phyloP scores from a whole-genome alignment of 2,113 vertebrate genomes.

The Entomyzon cyanotis region DNA sequence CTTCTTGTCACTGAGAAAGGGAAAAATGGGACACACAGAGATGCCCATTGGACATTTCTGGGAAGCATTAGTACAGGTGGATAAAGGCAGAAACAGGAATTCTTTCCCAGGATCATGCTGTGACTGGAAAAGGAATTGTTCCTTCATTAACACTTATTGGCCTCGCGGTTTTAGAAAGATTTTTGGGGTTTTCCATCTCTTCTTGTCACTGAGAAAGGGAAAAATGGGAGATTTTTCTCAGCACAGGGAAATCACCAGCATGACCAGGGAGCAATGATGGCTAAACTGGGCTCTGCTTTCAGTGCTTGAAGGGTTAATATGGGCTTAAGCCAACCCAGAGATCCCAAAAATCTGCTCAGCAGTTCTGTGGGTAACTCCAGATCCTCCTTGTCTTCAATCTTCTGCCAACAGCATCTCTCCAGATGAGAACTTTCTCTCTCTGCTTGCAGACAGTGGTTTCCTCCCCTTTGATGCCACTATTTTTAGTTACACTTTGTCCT shows the following conservation, averaged over 20 bases:
- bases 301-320: neutral
- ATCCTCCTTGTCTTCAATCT: neutral
- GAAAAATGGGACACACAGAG: accelerated
- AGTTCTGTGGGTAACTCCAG: neutral
- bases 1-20: too few species aligned
- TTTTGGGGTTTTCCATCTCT: neutral
- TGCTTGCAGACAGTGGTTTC: neutral
- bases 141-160: accelerated
- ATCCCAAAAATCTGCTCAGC: neutral
- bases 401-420: neutral
- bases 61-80: neutral
- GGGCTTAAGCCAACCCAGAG: neutral
- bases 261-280: neutral
- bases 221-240: neutral
- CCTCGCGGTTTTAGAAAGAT: neutral
- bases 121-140: neutral
- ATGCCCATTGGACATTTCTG: neutral
- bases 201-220: neutral
- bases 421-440: neutral
- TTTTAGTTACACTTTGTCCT: neutral
- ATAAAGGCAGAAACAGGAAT: neutral
- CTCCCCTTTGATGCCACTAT: neutral
- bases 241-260: neutral
- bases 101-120: accelerated
- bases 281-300: neutral